Conservation (phyloP, 2,113 vertebrate species). For the Urocitellus parryii region DNA sequence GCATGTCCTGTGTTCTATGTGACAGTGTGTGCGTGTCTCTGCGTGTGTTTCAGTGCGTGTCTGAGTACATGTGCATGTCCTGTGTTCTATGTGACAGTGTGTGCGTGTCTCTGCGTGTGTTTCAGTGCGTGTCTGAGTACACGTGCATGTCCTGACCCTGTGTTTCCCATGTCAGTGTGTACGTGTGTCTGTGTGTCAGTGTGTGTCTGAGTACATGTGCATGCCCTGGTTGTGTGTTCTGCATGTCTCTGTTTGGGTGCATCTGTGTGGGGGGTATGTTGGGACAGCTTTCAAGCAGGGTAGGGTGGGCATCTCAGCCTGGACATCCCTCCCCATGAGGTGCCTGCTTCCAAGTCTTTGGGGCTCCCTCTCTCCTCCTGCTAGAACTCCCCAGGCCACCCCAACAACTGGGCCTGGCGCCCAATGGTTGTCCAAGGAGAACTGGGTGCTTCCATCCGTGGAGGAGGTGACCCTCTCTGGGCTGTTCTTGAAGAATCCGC, state of each 20-base stretch:
- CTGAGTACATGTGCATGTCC: too few species aligned
- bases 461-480: neutral
- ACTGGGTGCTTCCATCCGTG: neutral
- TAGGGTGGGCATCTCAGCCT: neutral
- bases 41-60: too few species aligned
- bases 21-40: too few species aligned
- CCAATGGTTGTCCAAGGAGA: too few species aligned
- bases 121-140: too few species aligned
- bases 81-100: neutral
- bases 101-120: neutral
- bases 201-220: neutral
- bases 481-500: neutral
- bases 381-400: too few species aligned
- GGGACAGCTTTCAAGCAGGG: too few species aligned
- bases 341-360: neutral
- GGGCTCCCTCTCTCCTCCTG: neutral
- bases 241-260: neutral
- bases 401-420: neutral
- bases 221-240: too few species aligned
- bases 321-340: neutral
- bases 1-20: too few species aligned
- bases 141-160: too few species aligned
- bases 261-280: too few species aligned
- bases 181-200: neutral
- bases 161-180: neutral